Evolutionary conservation across 2,797 vertebrate genomes (phyloP).

Genomic region (Psittacula echo): DNA sequence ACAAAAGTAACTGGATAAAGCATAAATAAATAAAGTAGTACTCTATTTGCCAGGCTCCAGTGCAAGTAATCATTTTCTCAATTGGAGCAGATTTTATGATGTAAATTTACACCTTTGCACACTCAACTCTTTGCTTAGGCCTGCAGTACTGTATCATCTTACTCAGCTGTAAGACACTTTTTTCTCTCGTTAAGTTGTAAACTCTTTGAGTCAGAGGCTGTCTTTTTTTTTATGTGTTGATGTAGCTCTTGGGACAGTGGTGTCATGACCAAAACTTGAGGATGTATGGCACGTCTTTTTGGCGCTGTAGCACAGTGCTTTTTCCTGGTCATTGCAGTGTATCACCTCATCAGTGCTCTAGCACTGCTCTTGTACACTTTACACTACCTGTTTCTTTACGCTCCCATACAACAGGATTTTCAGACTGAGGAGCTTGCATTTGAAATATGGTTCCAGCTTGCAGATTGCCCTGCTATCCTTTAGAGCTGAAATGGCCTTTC

Average conservation of each 20-base stretch:
- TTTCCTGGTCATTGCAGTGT: background rate
- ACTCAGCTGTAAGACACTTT: background rate
- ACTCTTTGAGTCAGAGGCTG: background rate
- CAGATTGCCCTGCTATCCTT: background rate
- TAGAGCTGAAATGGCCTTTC: background rate
- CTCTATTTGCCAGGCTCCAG: background rate
- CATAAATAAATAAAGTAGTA: background rate
- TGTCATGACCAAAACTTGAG: background rate
- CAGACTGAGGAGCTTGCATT: background rate
- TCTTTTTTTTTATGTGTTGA: fast-evolving
- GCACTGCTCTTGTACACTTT: background rate
- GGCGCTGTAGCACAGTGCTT: background rate
- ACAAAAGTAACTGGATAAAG: background rate
- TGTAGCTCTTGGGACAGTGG: background rate
- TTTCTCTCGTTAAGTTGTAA: background rate
- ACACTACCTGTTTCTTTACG: background rate
- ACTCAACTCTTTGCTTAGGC: background rate
- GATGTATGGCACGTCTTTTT: background rate
- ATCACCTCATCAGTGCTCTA: background rate
- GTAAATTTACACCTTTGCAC: background rate
- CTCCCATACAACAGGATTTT: background rate
- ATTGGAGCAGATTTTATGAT: background rate
- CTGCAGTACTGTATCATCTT: background rate
- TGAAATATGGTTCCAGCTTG: background rate
- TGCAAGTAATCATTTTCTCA: background rate